Conservation (phyloP, 1,140 invertebrate species). For the Globodera rostochiensis region DNA sequence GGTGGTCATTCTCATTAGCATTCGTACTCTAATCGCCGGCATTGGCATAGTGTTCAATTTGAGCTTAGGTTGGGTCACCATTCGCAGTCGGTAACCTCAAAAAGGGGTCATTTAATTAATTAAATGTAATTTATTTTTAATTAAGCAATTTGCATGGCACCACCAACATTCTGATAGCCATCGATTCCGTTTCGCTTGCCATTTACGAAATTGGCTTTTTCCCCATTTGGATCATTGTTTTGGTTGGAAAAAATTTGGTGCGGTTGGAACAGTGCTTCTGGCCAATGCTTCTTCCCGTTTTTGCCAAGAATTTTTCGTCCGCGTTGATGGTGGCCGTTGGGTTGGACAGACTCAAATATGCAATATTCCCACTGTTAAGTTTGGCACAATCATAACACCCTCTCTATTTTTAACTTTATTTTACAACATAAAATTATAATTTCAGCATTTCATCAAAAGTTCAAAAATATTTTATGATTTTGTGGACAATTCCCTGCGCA, state of each 20-base stretch:
- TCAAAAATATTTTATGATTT: neutral
- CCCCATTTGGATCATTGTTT: neutral
- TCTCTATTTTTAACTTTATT: neutral
- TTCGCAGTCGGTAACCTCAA: neutral
- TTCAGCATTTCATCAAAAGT: neutral
- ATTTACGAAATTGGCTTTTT: conserved; percentile 1
- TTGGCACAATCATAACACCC: neutral
- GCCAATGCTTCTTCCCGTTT: neutral
- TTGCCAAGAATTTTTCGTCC: neutral
- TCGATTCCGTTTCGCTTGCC: conserved; percentile 5
- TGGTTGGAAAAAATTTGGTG: neutral
- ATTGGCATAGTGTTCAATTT: conserved; percentile 14
- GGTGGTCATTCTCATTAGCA: neutral
- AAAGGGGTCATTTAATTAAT: neutral
- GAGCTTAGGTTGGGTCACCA: neutral
- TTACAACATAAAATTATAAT: neutral
- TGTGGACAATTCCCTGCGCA: neutral
- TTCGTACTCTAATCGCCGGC: neutral
- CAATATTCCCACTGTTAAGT: neutral
- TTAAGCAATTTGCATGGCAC: neutral
- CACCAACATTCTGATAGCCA: neutral
- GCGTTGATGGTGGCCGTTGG: conserved; percentile 4
- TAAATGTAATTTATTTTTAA: no score
- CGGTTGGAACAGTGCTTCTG: neutral
- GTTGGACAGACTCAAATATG: conserved; percentile 2